Conservation (phyloP, 2,113 vertebrate genomes). For the Gavialis gangeticus region DNA sequence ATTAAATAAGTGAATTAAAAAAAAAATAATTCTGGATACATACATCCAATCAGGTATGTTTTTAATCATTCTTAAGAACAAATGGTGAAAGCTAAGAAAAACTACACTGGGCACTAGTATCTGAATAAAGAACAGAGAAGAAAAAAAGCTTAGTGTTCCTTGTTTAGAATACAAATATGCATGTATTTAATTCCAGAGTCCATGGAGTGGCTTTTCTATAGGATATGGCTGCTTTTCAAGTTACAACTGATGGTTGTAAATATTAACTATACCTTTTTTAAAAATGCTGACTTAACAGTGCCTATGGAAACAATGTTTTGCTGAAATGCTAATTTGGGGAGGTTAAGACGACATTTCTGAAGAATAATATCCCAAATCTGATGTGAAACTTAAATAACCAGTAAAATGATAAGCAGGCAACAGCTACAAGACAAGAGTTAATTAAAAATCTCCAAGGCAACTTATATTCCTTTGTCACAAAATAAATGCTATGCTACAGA, state of each 20-base stretch:
- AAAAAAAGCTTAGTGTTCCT: background rate
- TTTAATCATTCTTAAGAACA: background rate
- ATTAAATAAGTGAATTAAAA: background rate
- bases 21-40: background rate
- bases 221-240: background rate
- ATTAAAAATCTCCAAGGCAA: conserved; percentile 82
- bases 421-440: conserved; percentile 74
- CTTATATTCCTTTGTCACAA: conserved; percentile 76
- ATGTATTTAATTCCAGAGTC: background rate
- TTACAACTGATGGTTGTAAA: conserved; percentile 14
- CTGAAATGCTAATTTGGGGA: conserved; percentile 71
- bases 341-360: conserved; percentile 67
- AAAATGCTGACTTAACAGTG: background rate
- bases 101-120: background rate
- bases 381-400: conserved; percentile 72
- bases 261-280: conserved; percentile 26
- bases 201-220: background rate
- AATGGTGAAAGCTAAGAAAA: background rate
- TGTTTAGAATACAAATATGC: background rate
- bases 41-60: background rate
- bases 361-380: conserved; percentile 73
- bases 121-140: background rate
- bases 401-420: conserved; percentile 74
- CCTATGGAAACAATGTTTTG: conserved; percentile 41
- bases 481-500: conserved; percentile 63